Evolutionary conservation across 2,888 invertebrate species (phyloP).

Genomic region (Amphipyra berbera): DNA sequence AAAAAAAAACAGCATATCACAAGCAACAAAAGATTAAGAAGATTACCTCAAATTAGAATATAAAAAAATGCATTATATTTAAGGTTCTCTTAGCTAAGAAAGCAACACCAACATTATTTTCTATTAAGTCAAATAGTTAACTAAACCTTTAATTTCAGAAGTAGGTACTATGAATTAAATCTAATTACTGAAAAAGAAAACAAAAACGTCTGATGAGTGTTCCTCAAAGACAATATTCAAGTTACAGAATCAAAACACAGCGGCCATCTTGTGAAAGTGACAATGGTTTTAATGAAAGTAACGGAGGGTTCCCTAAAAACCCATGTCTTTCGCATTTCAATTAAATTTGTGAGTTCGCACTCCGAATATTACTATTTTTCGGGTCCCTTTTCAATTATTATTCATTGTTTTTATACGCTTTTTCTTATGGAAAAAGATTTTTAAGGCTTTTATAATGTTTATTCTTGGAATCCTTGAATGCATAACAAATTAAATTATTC

Average conservation of each 20-base stretch:
- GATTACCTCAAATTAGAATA: no score
- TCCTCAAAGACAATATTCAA: slow-evolving; percentile 35
- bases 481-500: background rate
- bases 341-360: slow-evolving; percentile 62
- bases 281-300: slow-evolving; percentile 71
- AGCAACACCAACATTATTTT: no score
- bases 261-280: slow-evolving; percentile 50
- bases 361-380: slow-evolving; percentile 50
- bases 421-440: slow-evolving; percentile 8
- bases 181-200: slow-evolving; percentile 31
- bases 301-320: slow-evolving; percentile 59
- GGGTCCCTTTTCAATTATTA: slow-evolving; percentile 33
- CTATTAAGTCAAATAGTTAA: no score
- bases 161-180: background rate
- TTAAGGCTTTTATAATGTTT: background rate
- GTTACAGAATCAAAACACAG: slow-evolving; percentile 57
- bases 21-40: no score
- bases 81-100: no score
- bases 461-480: background rate
- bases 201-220: slow-evolving; percentile 46
- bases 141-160: background rate
- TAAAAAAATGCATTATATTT: no score
- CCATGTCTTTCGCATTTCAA: slow-evolving; percentile 66
- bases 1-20: no score
- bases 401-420: slow-evolving; percentile 20